Conservation (phyloP, 2,888 invertebrate genomes). For the Cerceris rybyensis region DNA sequence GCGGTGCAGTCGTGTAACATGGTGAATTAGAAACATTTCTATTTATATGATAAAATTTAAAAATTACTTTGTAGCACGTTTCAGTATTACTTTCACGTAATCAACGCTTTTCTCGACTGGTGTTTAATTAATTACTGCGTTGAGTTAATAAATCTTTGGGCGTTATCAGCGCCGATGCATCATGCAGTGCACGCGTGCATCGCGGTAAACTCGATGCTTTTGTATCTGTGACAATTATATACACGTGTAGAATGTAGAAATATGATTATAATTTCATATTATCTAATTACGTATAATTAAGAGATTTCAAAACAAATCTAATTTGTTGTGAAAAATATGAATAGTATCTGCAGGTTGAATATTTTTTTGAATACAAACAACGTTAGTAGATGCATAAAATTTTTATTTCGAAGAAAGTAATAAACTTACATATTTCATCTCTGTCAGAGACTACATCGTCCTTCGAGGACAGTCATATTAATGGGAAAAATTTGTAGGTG, state of each 20-base stretch:
- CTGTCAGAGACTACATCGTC: conserved; percentile 10
- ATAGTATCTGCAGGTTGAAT: neutral
- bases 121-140: too few relatives aligned
- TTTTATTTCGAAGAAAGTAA: conserved; percentile 38
- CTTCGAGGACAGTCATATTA: conserved; percentile 14
- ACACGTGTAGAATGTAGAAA: neutral
- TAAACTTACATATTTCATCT: conserved; percentile 30
- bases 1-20: conserved; percentile 38
- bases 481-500: conserved; percentile 4
- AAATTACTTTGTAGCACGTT: too few relatives aligned
- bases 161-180: too few relatives aligned
- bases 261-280: neutral
- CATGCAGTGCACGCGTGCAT: too few relatives aligned
- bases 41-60: too few relatives aligned
- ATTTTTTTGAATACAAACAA: neutral
- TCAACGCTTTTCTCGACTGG: too few relatives aligned
- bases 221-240: conserved; percentile 36
- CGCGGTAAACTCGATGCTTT: conserved; percentile 31
- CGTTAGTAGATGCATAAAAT: conserved; percentile 2
- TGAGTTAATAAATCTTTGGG: too few relatives aligned
- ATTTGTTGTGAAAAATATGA: neutral
- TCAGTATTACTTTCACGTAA: too few relatives aligned
- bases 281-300: neutral
- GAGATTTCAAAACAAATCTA: neutral
- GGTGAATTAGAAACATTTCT: too few relatives aligned